Base-by-base conservation (phyloP, 2,113 vertebrate genomes). In the Melanostigma gelatinosum region DNA sequence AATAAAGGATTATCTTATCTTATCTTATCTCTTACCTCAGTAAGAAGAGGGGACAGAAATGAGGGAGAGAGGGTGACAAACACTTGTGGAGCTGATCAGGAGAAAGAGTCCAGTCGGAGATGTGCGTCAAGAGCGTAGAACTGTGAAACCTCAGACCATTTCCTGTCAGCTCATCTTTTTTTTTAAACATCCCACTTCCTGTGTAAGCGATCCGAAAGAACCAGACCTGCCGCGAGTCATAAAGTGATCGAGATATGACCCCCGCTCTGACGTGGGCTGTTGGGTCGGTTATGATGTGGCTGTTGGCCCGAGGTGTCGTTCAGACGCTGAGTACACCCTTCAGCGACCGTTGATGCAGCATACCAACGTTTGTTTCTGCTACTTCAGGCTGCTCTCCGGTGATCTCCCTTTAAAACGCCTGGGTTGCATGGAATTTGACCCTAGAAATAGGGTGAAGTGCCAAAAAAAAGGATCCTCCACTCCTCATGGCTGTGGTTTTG, bases 231-330 rank as follows among this genome's bases (percentile, higher is more conserved):
- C 3, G 3, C 3, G 6, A 84, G 60, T 87, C 87, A 88, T 18
- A 75, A 44, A 50, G 75, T 1, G 40, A 77, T 77, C 9, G 0
- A 32, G 72, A 76, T 87, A 48, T 80, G 81, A 85, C 65, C 74
- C 0, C 44, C 27, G 38, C 34, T 75, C 29, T 78, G 68, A 74
- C 46, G 34, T 11, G 46, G 67, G 50, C 80, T 64, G 70, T 58
- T 80, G 40, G 36, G n/a, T 18, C 3, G 13, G 79, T 73, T 88
- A 60, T 85, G 79, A 83, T 55, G 80, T 24, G 80, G 62, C n/a
- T 55, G 34, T 50, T 12, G 42, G 58, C 4, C 61, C 4, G 58
- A 29, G 22, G 52, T 40, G 16, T 72, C 1, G 1, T 38, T 61
- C 52, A 3, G 72, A 50, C 4, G 27, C 70, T 8, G 36, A 62